Base-by-base conservation (phyloP, 2,888 invertebrate genomes). In the Neoscelio sp. region DNA sequence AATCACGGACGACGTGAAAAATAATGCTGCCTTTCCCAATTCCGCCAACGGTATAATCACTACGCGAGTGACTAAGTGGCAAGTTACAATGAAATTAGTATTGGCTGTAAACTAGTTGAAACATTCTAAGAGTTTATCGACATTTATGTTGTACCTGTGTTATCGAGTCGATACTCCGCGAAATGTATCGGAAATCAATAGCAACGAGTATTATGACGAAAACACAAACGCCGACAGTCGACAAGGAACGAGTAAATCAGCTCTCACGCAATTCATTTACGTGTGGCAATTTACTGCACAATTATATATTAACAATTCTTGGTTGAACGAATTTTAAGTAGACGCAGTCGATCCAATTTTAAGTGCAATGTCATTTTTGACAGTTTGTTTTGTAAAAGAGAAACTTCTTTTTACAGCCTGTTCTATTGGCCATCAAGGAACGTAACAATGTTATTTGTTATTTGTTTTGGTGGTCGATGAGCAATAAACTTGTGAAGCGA, bases 71-170 rank as follows among this genome's bases (percentile, higher is more conserved):
- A 50, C 71, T 71, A 62, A 81, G 67, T 71, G 68, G 52, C 75
- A 65, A 73, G 58, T 81, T 75, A 64, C 67, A 74, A 71, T 80
- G 67, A 56, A 64, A 80, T 78, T 80, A 78, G 40, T 62, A 71
- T 67, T 65, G 54, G 64, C 56, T 60, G 40, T 17, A 60, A 48
- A 40, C 35, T 48, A 15, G 62, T 56, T 44, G 44, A 46, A 68
- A 33, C 12, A 33, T 30, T 38, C 23, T 20, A 40, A 56, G 42
- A 67, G 35, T 67, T 67, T 54, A 17, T 15, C 44, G 18, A 52
- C 30, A 42, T 20, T 33, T 2, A 7, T 33, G 10, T n/a, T n/a
- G n/a, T n/a, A n/a, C n/a, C n/a, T 33, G 33, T n/a, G 33, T 33
- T 33, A 33, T 7, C 33, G 33, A 33, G 10, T 33, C 33, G n/a